These are phyloP conservation scores for Dolomedes plantarius DNA, from an alignment of 2,888 invertebrate species.

Conservation along the genomic window DNA sequence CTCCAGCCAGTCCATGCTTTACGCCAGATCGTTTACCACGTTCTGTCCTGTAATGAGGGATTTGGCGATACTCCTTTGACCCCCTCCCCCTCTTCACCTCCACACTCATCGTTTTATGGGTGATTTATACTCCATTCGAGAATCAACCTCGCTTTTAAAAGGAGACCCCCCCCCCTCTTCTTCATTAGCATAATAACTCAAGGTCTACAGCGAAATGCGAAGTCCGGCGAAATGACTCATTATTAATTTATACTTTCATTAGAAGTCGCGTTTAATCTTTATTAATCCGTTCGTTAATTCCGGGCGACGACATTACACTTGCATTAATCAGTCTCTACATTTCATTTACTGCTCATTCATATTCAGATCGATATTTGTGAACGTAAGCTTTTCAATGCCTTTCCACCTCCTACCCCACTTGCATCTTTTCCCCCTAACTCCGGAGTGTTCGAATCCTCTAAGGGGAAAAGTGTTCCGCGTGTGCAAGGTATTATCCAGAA, in stretches of 20 bases:
- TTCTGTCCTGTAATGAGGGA: too few species aligned
- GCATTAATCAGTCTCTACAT: constrained; percentile 27
- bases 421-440: too few species aligned
- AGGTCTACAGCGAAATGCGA: neutral
- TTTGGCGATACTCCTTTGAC: too few species aligned
- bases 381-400: neutral
- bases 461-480: too few species aligned
- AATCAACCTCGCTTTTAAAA: too few species aligned
- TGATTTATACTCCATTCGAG: too few species aligned
- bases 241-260: constrained; percentile 57
- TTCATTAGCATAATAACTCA: constrained; percentile 15
- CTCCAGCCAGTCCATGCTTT: too few species aligned
- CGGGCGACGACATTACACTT: constrained; percentile 21
- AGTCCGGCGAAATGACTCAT: constrained; percentile 24
- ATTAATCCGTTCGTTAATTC: constrained; percentile 51
- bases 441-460: too few species aligned
- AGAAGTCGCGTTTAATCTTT: constrained; percentile 47
- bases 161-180: neutral
- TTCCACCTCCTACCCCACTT: neutral
- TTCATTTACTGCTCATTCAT: constrained; percentile 23
- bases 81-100: too few species aligned
- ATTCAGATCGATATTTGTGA: constrained; percentile 21
- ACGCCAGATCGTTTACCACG: constrained; percentile 1
- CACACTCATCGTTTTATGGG: too few species aligned
- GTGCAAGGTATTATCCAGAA: too few species aligned